These are phyloP conservation scores for Conchocele bisecta DNA, from an alignment of 2,888 invertebrate genomes.

Conservation along the genomic window DNA sequence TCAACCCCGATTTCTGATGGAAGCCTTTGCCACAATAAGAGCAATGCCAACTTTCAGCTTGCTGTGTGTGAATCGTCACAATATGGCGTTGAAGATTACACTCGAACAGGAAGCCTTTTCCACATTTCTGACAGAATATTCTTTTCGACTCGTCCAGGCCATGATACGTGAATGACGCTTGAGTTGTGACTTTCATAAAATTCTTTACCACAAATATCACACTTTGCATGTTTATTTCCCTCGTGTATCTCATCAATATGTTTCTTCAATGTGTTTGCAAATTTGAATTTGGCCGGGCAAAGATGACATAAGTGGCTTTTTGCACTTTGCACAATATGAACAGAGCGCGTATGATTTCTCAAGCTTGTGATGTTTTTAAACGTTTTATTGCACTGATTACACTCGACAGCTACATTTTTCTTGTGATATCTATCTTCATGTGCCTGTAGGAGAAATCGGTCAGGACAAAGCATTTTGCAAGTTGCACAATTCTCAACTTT, in stretches of 20 bases:
- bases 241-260: constrained; percentile 64
- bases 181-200: no score
- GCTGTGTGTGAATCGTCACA: constrained; percentile 54
- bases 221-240: constrained; percentile 38
- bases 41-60: constrained; percentile 62
- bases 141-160: constrained; percentile 47
- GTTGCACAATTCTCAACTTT: constrained; percentile 38
- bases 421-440: constrained; percentile 53
- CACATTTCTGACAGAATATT: constrained; percentile 58
- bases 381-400: constrained; percentile 53
- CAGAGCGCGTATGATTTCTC: constrained; percentile 52
- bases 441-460: constrained; percentile 42
- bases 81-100: constrained; percentile 64
- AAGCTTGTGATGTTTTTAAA: constrained; percentile 58
- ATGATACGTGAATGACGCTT: no score
- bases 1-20: constrained; percentile 50
- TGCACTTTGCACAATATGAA: constrained; percentile 34
- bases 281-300: constrained; percentile 60
- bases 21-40: constrained; percentile 68
- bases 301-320: constrained; percentile 48
- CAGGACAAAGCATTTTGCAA: constrained; percentile 38
- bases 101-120: constrained; percentile 62
- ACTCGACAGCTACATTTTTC: constrained; percentile 23
- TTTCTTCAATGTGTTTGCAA: constrained; percentile 52
- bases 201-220: constrained; percentile 54